Percentiles rank a stretch among this genome's conserved stretches.
Conservation (phyloP, 2,888 invertebrate species). For the Cactoblastis cactorum region DNA sequence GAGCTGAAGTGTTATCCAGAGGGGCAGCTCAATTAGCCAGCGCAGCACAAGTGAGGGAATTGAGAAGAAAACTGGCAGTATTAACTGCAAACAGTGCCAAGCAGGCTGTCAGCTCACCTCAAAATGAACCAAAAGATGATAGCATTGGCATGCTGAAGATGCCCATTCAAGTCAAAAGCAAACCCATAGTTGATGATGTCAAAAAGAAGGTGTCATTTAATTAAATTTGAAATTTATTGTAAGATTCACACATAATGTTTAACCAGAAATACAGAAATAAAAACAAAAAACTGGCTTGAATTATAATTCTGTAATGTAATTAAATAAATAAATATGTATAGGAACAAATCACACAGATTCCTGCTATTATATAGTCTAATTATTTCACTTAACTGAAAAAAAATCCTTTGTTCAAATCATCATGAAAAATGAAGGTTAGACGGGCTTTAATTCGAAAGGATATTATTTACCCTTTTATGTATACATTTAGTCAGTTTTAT, state of each 20-base stretch:
- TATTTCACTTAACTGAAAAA: no score
- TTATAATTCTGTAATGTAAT: background rate
- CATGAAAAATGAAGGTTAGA: background rate
- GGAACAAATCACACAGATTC: no score
- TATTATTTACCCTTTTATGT: background rate
- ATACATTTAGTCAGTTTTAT: background rate
- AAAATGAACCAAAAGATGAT: conserved; percentile 21
- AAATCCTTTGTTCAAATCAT: no score
- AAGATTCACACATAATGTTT: background rate
- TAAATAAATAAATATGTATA: background rate
- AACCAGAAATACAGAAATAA: background rate
- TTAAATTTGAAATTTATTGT: conserved; percentile 24
- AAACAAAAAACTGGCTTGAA: background rate
- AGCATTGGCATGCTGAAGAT: conserved; percentile 32
- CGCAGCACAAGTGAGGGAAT: conserved; percentile 56
- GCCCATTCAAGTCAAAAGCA: conserved; percentile 27
- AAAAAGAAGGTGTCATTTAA: conserved; percentile 69
- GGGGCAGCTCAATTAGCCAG: conserved; percentile 61
- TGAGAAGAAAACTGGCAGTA: conserved; percentile 54
- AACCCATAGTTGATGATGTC: conserved; percentile 45
- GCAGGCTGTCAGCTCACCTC: conserved; percentile 19
- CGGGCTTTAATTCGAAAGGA: background rate
- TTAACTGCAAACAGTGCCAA: conserved; percentile 26
- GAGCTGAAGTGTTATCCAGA: conserved; percentile 54
- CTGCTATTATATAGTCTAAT: no score